Evolutionary conservation across 2,113 vertebrate genomes (phyloP).

Genomic region (Tyto alba): DNA sequence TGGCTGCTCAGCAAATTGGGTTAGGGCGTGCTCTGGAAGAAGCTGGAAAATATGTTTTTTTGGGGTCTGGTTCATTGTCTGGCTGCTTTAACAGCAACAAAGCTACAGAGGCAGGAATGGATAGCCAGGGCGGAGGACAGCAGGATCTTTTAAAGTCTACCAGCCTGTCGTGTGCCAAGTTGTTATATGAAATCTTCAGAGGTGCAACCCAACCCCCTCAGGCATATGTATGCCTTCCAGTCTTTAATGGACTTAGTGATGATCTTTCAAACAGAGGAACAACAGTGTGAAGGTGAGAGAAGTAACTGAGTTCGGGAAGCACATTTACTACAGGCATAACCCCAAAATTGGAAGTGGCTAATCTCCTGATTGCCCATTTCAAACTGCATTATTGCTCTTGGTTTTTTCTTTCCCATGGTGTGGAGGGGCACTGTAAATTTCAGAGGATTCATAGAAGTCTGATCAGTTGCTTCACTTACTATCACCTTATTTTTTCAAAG

Average conservation of each 20-base stretch:
- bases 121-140: not conserved
- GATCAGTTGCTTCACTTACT: not conserved
- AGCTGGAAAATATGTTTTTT: not conserved
- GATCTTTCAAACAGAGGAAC: not conserved
- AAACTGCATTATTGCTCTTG: not conserved
- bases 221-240: not conserved
- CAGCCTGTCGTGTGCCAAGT: not conserved
- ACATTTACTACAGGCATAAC: not conserved
- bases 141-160: not conserved
- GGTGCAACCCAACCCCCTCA: rapidly evolving
- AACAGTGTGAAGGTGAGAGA: not conserved
- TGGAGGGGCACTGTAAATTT: not conserved
- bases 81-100: not conserved
- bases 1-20: not conserved
- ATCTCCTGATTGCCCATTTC: not conserved
- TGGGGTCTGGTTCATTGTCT: not conserved
- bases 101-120: not conserved
- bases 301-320: not conserved
- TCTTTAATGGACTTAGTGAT: not conserved
- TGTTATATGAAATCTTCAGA: not conserved
- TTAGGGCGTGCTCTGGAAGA: not conserved
- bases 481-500: not conserved
- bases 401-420: not conserved
- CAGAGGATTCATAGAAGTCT: not conserved
- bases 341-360: not conserved